phyloP scores from a whole-genome alignment of 2,888 invertebrate genomes.

The Dolichomitus sp. region DNA sequence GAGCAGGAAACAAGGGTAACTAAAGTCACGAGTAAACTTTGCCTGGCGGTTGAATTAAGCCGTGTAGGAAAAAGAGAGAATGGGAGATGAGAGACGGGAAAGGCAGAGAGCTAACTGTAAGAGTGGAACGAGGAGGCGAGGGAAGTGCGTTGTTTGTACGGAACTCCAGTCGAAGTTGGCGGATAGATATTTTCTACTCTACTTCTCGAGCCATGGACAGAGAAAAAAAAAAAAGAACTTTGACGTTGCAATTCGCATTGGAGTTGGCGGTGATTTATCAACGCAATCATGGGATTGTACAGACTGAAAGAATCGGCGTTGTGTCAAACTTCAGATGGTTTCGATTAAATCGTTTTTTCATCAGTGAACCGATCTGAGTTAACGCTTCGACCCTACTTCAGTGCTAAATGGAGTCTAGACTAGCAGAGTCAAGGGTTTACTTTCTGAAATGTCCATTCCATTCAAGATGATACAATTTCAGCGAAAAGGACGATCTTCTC shows the following conservation, averaged over 20 bases:
- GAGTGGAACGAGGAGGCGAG: constrained; percentile 12
- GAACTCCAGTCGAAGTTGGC: constrained; percentile 37
- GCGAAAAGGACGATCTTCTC: no score
- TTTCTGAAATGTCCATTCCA: no score
- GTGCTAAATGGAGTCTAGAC: no score
- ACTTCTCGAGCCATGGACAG: background rate
- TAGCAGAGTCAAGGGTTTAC: no score
- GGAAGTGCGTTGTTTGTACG: constrained; percentile 35
- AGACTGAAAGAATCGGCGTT: background rate
- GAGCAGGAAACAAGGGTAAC: background rate
- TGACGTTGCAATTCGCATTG: constrained; percentile 34
- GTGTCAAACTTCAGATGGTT: background rate
- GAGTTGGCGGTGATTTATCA: constrained; percentile 27
- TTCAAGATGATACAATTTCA: no score
- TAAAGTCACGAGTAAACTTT: constrained; percentile 30
- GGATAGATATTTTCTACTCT: constrained; percentile 43
- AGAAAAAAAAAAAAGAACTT: background rate
- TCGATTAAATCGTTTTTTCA: no score
- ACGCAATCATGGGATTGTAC: constrained; percentile 18
- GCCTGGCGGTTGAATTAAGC: constrained; percentile 22
- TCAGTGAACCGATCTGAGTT: no score
- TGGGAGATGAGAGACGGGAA: constrained; percentile 7
- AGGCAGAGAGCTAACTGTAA: constrained; percentile 2
- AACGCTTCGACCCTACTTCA: no score
- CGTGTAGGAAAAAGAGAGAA: background rate